Conservation (phyloP, 2,888 invertebrate genomes). For the Caradrina kadenii region DNA sequence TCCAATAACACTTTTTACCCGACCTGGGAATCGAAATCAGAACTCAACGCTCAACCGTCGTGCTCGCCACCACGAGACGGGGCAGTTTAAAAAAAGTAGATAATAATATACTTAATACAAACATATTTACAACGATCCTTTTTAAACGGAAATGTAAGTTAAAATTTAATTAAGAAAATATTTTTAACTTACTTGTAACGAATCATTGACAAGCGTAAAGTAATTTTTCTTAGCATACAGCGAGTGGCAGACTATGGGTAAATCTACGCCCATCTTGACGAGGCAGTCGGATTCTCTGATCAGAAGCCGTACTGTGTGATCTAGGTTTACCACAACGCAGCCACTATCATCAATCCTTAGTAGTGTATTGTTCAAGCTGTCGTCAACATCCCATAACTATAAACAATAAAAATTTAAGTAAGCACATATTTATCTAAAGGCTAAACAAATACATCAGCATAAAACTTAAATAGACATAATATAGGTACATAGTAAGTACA, state of each 20-base stretch:
- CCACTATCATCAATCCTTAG: constrained; percentile 92
- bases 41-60: too few relatives aligned
- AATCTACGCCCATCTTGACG: constrained; percentile 94
- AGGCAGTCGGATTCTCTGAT: constrained; percentile 96
- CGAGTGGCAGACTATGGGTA: constrained; percentile 95
- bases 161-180: constrained; percentile 1
- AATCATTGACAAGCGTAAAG: constrained; percentile 94
- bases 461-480: not conserved
- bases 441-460: not conserved
- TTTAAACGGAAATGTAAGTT: not conserved
- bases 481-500: not conserved
- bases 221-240: constrained; percentile 94
- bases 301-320: constrained; percentile 93
- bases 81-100: too few relatives aligned
- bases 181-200: constrained; percentile 91
- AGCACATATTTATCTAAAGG: too few relatives aligned
- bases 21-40: too few relatives aligned
- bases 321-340: constrained; percentile 94
- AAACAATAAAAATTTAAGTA: constrained; percentile 40
- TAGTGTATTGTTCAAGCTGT: constrained; percentile 91
- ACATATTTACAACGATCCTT: not conserved
- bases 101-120: not conserved
- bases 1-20: too few relatives aligned
- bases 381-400: constrained; percentile 92
- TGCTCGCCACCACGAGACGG: too few relatives aligned